Evolutionary conservation across 2,113 vertebrate species (phyloP), one percentile per base, ranked within the genome.

Genomic region (Silurus asotus): DNA sequence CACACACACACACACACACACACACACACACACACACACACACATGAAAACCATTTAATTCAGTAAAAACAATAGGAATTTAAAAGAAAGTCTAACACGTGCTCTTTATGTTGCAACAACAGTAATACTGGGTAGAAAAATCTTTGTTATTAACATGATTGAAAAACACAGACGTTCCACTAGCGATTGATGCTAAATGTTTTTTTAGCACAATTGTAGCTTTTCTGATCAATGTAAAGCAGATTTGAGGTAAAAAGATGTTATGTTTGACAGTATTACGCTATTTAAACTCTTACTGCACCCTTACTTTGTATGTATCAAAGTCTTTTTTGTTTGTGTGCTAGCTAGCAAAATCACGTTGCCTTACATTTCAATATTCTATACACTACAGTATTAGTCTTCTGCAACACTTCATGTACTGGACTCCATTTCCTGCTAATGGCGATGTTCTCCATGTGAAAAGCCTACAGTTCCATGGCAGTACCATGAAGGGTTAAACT

Each of bases 331-430:
- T 8, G 9, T 9, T 20, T n/a, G 20, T 55, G 55, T 55, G 74
- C 74, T 76, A 76, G 74, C 10, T n/a, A 76, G 74, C 74, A 25
- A 76, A 76, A n/a, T 76, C 74, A 45, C 23, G 69, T 70, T 70
- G 69, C 7, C 17, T 1, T 28, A 25, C 8, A 25, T 10, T 65
- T 4, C n/a, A 67, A 25, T 28, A 14, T 67, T 67, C 8, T 25
- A 4, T 14, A 25, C 64, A 28, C 11, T 25, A 28, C 9, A 28
- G 23, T 5, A 25, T 67, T 2, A 7, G 55, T 56, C 11, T 56
- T 56, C 55, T 56, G 55, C 7, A 56, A 7, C 55, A 13, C 55
- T 56, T 3, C 1, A 56, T 56, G 37, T 37, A 37, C 37, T 37
- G 37, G 37, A 37, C 37, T 37, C 37, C 37, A 37, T 37, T 37